A percentile compares a stretch with the other conserved stretches of the same genome.
Conservation (phyloP, 1,140 invertebrate species). For the Thereuonema tuberculata region DNA sequence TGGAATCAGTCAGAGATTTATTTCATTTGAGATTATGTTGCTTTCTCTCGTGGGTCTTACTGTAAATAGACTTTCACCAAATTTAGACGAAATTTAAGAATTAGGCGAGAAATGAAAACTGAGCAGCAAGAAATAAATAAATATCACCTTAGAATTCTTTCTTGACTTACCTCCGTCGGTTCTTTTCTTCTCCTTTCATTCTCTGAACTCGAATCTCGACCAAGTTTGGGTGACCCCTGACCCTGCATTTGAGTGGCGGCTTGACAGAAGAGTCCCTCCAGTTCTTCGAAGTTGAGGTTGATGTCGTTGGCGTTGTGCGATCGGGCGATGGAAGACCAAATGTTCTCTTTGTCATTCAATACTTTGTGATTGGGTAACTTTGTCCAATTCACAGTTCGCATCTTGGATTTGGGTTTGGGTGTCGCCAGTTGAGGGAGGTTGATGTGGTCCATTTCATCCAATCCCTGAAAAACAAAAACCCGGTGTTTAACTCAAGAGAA, state of each 20-base stretch:
- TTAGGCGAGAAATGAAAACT: too few species aligned
- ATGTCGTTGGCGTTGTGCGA: conserved; percentile 63
- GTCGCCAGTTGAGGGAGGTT: conserved; percentile 67
- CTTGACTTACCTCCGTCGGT: conserved; percentile 27
- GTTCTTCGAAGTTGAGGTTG: conserved; percentile 70
- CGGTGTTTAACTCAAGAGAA: too few species aligned
- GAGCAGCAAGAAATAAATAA: too few species aligned
- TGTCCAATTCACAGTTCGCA: conserved; percentile 91
- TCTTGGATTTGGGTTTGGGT: conserved; percentile 75
- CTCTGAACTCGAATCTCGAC: conserved; percentile 13
- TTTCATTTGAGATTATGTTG: too few species aligned
- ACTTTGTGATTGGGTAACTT: conserved; percentile 80
- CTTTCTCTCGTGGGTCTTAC: too few species aligned
- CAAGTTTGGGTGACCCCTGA: conserved; percentile 27
- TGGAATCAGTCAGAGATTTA: too few species aligned
- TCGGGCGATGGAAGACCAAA: conserved; percentile 79
- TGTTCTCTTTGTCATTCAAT: conserved; percentile 69
- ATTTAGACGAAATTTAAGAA: too few species aligned
- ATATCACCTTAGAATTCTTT: too few species aligned
- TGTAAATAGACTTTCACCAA: too few species aligned
- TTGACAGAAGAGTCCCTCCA: conserved; percentile 83
- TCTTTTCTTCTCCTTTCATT: conserved; percentile 27
- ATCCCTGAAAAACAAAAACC: too few species aligned
- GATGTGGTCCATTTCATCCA: too few species aligned
- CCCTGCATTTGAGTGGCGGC: too few species aligned